These are phyloP conservation scores for Drosophila siamana DNA, from an alignment of 2,888 invertebrate genomes.

Conservation along the genomic window DNA sequence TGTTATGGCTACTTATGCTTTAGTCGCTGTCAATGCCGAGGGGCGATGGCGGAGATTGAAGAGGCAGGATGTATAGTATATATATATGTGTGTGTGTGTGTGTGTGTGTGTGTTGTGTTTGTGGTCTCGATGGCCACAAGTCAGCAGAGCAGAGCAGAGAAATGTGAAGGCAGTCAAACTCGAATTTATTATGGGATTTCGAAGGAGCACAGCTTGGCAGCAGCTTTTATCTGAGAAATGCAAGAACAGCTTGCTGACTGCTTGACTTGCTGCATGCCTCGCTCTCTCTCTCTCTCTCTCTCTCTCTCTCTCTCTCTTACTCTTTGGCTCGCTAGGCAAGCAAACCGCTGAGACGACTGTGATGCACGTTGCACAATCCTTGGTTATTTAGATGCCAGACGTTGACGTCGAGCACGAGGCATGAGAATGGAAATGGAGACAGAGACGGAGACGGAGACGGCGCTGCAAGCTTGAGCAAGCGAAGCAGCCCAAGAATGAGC, in stretches of 20 bases:
- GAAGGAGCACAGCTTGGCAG: conserved; percentile 20
- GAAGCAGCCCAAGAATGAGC: conserved; percentile 46
- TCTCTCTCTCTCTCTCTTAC: not conserved
- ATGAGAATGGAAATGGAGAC: conserved; percentile 6
- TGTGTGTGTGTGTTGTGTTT: conserved; percentile 9
- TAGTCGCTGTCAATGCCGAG: conserved; percentile 13
- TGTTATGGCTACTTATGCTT: conserved; percentile 21
- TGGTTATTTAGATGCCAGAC: conserved; percentile 35
- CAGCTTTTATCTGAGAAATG: conserved; percentile 45
- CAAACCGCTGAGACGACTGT: conserved; percentile 10
- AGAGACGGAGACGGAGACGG: not conserved
- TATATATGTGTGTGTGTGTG: not conserved
- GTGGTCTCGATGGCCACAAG: conserved; percentile 19
- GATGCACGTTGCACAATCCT: conserved; percentile 29
- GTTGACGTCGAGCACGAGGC: conserved; percentile 14
- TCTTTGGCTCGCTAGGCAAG: conserved; percentile 1
- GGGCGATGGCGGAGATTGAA: not conserved
- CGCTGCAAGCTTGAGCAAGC: not conserved
- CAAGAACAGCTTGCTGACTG: conserved; percentile 60
- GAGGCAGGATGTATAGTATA: not conserved
- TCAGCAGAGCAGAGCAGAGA: not conserved
- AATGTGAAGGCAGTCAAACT: conserved; percentile 43
- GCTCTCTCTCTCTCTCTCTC: not conserved
- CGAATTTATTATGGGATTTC: conserved; percentile 51
- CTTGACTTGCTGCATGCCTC: conserved; percentile 60